These are phyloP conservation scores for Zenarchopterus dispar DNA, from an alignment of 2,797 vertebrate genomes.

Conservation along the genomic window DNA sequence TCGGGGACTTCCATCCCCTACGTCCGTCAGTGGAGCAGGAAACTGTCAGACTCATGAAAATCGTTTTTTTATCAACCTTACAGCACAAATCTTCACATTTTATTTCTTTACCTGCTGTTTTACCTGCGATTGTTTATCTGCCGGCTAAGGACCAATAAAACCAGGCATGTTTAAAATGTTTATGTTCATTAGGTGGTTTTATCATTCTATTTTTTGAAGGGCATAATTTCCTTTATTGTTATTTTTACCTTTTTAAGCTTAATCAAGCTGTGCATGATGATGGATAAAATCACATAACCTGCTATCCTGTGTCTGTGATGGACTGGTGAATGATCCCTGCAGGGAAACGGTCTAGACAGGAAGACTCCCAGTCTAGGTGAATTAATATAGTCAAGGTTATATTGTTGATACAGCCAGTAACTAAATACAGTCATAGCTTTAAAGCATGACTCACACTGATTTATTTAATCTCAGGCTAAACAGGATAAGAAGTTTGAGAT, in stretches of 20 bases:
- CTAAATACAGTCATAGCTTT: conserved; percentile 29
- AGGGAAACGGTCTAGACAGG: conserved; percentile 76
- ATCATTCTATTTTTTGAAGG: conserved; percentile 13
- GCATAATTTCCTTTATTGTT: background rate
- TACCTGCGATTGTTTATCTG: background rate
- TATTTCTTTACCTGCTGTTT: conserved; percentile 1
- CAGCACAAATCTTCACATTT: conserved; percentile 2
- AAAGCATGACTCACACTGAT: conserved; percentile 33
- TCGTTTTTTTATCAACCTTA: conserved; percentile 27
- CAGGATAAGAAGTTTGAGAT: conserved; percentile 15
- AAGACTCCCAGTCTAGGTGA: conserved; percentile 50
- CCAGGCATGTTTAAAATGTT: conserved; percentile 1
- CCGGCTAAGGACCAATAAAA: conserved; percentile 11
- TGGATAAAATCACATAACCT: conserved; percentile 27
- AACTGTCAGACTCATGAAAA: conserved; percentile 25
- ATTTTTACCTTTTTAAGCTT: background rate
- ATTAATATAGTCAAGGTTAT: conserved; percentile 35
- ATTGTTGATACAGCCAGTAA: conserved; percentile 27
- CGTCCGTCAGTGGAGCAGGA: conserved; percentile 43
- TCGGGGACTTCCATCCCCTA: conserved; percentile 74
- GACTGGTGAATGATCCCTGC: conserved; percentile 52
- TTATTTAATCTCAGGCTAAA: conserved; percentile 31
- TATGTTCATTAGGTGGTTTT: background rate
- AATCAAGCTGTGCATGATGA: conserved; percentile 39
- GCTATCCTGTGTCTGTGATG: conserved; percentile 23